Base-by-base conservation (phyloP, 2,888 invertebrate species). In the Mantis religiosa region DNA sequence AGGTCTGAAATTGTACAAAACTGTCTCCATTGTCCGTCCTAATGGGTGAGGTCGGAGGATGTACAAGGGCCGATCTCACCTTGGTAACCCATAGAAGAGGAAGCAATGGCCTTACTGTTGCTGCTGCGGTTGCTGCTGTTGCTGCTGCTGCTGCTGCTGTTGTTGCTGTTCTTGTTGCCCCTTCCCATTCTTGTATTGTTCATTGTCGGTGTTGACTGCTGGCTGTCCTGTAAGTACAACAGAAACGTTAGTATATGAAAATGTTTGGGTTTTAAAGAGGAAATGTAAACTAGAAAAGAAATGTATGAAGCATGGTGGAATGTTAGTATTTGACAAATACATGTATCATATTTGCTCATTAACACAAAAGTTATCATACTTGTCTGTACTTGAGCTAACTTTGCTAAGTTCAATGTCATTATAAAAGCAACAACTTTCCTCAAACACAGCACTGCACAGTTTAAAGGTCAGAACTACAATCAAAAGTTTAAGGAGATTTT, bases 1-100 rank as follows among this genome's bases (percentile, higher is more conserved):
- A 20, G 54, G 54, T 71, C 6, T 71, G 54, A 71, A 71, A 41
- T 12, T 41, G 54, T 71, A 71, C 25, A 71, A 71, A 71, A 71
- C 20, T 71, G 54, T 71, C 25, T 71, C 54, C 54, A 2, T 71
- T 20, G 3, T 71, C 54, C 25, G 15, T 71, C 54, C 54, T 71
- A 71, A 25, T 71, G 89, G 54, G 83, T 30, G 20, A 89, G 25
- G 54, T 90, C 90, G 81, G 90, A 83, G 81, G 90, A 90, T 20
- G 90, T 89, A 83, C 90, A 90, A 27, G 90, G 90, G 71, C 90
- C 90, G n/a, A 90, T 89, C 85, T 90, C 90, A 83, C 90, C 90
- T 81, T 90, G 90, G 82, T 90, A 90, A 28, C 87, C 83, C 27
- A 88, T 88, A 82, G 82, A 47, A 12, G 85, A 84, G 85, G 82